Percentiles rank a stretch among this genome's conserved stretches.
Evolutionary conservation across 2,888 invertebrate species (phyloP).

Genomic region (Nomada ferruginata): DNA sequence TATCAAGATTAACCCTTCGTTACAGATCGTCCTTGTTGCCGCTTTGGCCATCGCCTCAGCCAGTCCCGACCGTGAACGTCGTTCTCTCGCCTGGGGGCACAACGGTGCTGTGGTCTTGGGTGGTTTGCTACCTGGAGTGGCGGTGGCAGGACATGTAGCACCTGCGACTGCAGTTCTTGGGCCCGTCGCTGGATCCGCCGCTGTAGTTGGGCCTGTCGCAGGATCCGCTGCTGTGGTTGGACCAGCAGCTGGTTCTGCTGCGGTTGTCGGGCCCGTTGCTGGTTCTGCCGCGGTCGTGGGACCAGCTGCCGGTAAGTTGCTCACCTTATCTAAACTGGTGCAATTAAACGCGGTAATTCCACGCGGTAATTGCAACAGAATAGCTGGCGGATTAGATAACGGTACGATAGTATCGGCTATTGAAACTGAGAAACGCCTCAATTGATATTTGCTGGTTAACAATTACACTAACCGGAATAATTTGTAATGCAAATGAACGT

Average conservation of each 20-base stretch:
- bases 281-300: conserved; percentile 63
- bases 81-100: conserved; percentile 71
- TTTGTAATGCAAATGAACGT: neutral
- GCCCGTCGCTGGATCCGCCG: conserved; percentile 59
- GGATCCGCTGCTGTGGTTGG: conserved; percentile 48
- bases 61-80: conserved; percentile 72
- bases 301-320: conserved; percentile 67
- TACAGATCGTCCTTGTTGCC: conserved; percentile 67
- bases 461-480: neutral
- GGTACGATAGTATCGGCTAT: neutral
- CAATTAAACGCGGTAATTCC: neutral
- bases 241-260: conserved; percentile 41
- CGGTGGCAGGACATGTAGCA: conserved; percentile 62
- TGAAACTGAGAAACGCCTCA: neutral
- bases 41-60: conserved; percentile 69
- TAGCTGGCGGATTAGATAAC: neutral
- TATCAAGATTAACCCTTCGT: neutral
- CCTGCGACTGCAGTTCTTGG: conserved; percentile 66
- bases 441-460: neutral
- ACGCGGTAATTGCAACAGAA: neutral
- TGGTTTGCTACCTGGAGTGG: conserved; percentile 65
- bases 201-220: conserved; percentile 63
- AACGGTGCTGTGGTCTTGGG: conserved; percentile 69
- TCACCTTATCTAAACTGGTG: neutral
- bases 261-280: conserved; percentile 46